These are phyloP conservation scores for Trichoplusia ni DNA, from an alignment of 1,140 invertebrate genomes.

Conservation along the genomic window DNA sequence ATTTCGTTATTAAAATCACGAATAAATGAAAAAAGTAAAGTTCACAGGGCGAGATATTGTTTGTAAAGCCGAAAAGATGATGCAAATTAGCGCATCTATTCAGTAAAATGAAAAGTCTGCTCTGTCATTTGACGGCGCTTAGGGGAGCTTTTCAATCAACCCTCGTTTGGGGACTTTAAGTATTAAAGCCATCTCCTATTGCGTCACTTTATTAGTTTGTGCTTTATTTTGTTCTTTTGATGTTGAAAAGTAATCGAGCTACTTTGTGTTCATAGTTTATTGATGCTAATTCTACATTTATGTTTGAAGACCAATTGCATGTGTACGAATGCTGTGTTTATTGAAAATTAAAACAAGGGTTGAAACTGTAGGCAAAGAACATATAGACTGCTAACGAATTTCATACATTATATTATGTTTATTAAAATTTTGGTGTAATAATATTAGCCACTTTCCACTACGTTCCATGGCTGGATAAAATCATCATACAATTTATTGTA, in stretches of 20 bases:
- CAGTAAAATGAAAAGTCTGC: slow-evolving; percentile 67
- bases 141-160: slow-evolving; percentile 74
- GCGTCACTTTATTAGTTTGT: slow-evolving; percentile 77
- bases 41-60: slow-evolving; percentile 12
- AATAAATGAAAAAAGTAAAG: background rate
- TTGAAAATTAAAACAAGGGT: too few species aligned
- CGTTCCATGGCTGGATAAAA: too few species aligned
- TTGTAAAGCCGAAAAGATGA: slow-evolving; percentile 52
- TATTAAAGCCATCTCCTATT: slow-evolving; percentile 77
- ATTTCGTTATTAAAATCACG: background rate
- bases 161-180: slow-evolving; percentile 73
- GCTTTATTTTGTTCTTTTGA: slow-evolving; percentile 76
- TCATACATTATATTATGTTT: too few species aligned
- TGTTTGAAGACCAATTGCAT: background rate
- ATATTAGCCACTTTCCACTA: too few species aligned
- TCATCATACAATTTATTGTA: too few species aligned
- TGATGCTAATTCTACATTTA: slow-evolving; percentile 46
- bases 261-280: slow-evolving; percentile 57
- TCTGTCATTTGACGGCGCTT: slow-evolving; percentile 62
- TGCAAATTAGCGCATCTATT: slow-evolving; percentile 80
- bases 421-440: too few species aligned
- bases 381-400: too few species aligned
- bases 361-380: too few species aligned
- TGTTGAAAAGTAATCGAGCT: slow-evolving; percentile 68
- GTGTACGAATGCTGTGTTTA: too few species aligned